phyloP scores from a whole-genome alignment of 2,113 vertebrate species.

The Channa maculata region DNA sequence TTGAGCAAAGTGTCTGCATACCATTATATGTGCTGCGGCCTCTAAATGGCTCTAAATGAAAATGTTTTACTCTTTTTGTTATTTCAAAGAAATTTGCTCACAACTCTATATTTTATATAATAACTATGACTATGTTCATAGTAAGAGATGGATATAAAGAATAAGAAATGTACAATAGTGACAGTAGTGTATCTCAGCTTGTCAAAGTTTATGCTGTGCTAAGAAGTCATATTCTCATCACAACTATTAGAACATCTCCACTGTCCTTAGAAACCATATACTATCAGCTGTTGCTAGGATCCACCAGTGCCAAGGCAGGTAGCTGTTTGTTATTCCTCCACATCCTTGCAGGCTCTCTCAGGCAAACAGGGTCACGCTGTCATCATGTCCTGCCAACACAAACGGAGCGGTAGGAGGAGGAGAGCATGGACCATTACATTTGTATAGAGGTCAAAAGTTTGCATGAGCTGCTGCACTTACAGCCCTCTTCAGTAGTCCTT shows the following conservation, averaged over 20 bases:
- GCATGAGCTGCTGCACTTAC: background rate
- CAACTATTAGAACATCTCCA: background rate
- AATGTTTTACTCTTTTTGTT: no score
- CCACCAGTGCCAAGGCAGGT: conserved; percentile 34
- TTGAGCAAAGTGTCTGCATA: no score
- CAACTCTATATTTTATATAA: no score
- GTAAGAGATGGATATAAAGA: no score
- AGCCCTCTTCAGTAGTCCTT: conserved; percentile 22
- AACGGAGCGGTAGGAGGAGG: conserved; percentile 35
- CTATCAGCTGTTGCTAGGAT: conserved; percentile 37
- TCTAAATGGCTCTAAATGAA: no score
- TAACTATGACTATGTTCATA: no score
- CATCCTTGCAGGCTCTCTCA: conserved; percentile 22
- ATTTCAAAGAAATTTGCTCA: no score
- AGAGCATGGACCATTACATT: conserved; percentile 16
- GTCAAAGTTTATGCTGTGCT: background rate
- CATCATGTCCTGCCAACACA: conserved; percentile 38
- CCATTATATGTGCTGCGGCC: no score
- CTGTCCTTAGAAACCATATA: background rate
- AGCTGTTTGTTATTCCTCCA: conserved; percentile 49
- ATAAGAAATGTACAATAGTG: no score
- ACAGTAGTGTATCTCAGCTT: no score
- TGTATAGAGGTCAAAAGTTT: conserved; percentile 41
- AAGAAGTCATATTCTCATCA: background rate
- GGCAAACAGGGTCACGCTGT: conserved; percentile 40